Evolutionary conservation across 2,888 invertebrate genomes (phyloP), one percentile per base, ranked within the genome.

Genomic region (Cephus nigrinus): DNA sequence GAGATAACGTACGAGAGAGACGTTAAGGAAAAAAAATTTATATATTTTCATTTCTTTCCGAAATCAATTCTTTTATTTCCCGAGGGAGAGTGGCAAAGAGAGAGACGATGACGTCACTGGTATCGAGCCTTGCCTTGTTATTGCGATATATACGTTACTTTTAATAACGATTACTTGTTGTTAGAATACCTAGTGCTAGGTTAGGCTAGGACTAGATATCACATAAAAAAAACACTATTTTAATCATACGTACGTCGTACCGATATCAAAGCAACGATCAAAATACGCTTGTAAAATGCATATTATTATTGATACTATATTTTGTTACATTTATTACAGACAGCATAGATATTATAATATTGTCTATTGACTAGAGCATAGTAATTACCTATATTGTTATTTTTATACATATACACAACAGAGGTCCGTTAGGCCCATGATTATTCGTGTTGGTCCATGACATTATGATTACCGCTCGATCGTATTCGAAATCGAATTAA

Each of bases 251-350:
- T 80, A 84, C 79, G 83, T 86, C 87, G 86, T 85, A 88, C 84
- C 87, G 85, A 91, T 90, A 89, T 90, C 90, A 90, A 91, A 91
- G 90, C 90, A 91, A 90, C 88, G 91, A 91, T 91, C 90, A 91
- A 91, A 91, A 91, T 91, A 91, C 91, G 91, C 91, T 91, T 91
- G 90, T 91, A 90, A 90, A 90, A 90, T 89, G 90, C 89, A 90
- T 87, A 88, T 88, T 88, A 85, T 89, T 87, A 88, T 88, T 85
- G 88, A 84, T 87, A 90, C 88, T 90, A 90, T 91, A 90, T 91
- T 89, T 90, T 91, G 90, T 90, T 91, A 91, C 88, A 89, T 89
- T 89, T 89, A 90, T 90, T 88, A 82, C 87, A 86, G 81, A 84
- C 84, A 85, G 69, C 32, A 76, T n/a, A 75, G 34, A 33, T 76